These are phyloP conservation scores for Tholera decimalis DNA, from an alignment of 2,888 invertebrate species.

Conservation along the genomic window DNA sequence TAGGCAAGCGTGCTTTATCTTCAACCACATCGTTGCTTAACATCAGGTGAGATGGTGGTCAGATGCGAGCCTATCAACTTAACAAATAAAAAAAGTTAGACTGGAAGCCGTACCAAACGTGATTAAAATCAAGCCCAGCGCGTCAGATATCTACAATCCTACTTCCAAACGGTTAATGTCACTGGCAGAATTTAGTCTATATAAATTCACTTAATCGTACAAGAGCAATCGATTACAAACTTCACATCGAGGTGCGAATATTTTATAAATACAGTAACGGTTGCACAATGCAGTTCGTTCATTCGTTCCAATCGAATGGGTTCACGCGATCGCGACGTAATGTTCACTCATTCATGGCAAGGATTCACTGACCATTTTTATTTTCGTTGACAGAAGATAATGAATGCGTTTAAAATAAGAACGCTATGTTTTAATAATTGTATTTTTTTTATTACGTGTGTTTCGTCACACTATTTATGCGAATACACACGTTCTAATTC, in stretches of 20 bases:
- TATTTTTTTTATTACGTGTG: too few species aligned
- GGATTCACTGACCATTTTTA: constrained; percentile 20
- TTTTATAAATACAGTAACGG: constrained; percentile 34
- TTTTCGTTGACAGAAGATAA: constrained; percentile 16
- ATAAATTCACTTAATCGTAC: constrained; percentile 6
- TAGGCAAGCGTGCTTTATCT: too few species aligned
- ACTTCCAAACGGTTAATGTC: background rate
- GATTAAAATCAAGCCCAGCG: too few species aligned
- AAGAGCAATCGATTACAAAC: constrained; percentile 32
- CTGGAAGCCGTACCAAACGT: too few species aligned
- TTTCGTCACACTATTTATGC: too few species aligned
- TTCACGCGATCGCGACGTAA: constrained; percentile 59
- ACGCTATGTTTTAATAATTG: background rate
- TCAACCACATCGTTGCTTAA: too few species aligned
- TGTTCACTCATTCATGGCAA: constrained; percentile 44
- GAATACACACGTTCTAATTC: too few species aligned
- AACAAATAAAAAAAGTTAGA: too few species aligned
- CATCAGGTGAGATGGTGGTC: too few species aligned
- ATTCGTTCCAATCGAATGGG: constrained; percentile 46
- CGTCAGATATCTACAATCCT: too few species aligned
- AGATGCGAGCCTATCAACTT: too few species aligned
- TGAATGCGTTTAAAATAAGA: constrained; percentile 37
- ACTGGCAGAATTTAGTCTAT: too few species aligned
- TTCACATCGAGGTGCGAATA: constrained; percentile 12
- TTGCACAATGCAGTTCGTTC: constrained; percentile 58